Conservation (phyloP, 2,888 invertebrate species). For the Euclidia mi region DNA sequence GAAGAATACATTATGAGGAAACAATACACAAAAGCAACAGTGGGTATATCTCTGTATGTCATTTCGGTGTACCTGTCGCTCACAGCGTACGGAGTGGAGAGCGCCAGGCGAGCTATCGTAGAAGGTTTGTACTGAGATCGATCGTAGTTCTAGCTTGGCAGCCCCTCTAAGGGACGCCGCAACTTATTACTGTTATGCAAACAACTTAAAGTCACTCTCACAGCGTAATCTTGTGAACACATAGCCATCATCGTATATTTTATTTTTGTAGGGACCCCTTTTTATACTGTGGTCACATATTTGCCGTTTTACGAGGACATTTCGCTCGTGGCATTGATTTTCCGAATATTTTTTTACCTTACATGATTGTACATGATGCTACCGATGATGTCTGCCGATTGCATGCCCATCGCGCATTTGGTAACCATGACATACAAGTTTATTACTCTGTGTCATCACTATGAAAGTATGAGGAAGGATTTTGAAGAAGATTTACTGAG, state of each 20-base stretch:
- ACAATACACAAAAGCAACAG: slow-evolving; percentile 75
- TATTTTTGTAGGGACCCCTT: slow-evolving; percentile 72
- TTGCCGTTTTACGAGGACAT: slow-evolving; percentile 75
- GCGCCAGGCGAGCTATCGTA: slow-evolving; percentile 67
- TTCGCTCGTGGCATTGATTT: slow-evolving; percentile 64
- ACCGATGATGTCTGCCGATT: slow-evolving; percentile 84
- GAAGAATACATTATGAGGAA: slow-evolving; percentile 72
- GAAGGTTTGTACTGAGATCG: slow-evolving; percentile 62
- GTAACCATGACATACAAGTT: slow-evolving; percentile 78
- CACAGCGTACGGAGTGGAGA: slow-evolving; percentile 77
- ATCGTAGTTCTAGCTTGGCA: too few species aligned
- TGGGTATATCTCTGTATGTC: slow-evolving; percentile 73
- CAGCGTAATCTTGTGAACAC: slow-evolving; percentile 35
- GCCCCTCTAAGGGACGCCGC: neutral
- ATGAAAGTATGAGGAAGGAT: slow-evolving; percentile 65
- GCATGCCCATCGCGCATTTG: slow-evolving; percentile 81
- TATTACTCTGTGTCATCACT: slow-evolving; percentile 75
- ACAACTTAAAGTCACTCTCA: slow-evolving; percentile 38
- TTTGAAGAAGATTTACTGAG: slow-evolving; percentile 65
- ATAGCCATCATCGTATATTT: slow-evolving; percentile 38
- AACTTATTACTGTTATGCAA: slow-evolving; percentile 30
- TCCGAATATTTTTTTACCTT: slow-evolving; percentile 78
- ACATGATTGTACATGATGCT: slow-evolving; percentile 85
- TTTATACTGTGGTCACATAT: slow-evolving; percentile 84
- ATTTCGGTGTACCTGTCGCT: slow-evolving; percentile 80